Percentiles rank a stretch among this genome's conserved stretches.
Conservation (phyloP, 2,888 invertebrate genomes). For the Dascillus cervinus region DNA sequence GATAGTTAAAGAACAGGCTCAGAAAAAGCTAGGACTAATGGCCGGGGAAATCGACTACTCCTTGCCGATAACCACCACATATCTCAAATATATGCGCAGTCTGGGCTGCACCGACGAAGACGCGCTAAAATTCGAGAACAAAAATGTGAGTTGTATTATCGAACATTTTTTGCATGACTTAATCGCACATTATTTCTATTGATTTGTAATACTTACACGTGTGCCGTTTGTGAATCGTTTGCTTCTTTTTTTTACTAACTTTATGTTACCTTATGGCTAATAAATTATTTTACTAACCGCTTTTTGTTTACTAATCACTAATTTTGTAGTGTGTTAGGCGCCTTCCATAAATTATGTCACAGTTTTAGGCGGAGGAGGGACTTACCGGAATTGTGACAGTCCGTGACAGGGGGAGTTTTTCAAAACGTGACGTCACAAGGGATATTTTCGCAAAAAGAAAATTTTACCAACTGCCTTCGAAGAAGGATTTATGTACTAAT, state of each 20-base stretch:
- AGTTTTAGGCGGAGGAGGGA: no score
- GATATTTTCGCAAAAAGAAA: no score
- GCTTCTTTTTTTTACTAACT: not conserved
- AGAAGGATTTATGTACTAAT: no score
- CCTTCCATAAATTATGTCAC: no score
- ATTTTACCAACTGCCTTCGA: no score
- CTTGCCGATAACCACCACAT: slow-evolving; percentile 83
- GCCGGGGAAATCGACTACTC: slow-evolving; percentile 66
- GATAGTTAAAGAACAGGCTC: slow-evolving; percentile 27
- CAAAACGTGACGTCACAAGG: no score
- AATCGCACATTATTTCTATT: slow-evolving; percentile 36
- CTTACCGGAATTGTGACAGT: no score
- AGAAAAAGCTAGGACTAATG: slow-evolving; percentile 26
- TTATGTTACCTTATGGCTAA: not conserved
- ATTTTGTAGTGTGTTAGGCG: no score
- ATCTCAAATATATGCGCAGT: slow-evolving; percentile 76
- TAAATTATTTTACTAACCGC: no score
- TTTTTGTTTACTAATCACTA: no score
- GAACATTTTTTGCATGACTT: slow-evolving; percentile 38
- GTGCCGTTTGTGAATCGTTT: not conserved
- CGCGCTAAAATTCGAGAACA: slow-evolving; percentile 50
- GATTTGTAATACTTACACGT: slow-evolving; percentile 11
- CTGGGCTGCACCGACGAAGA: slow-evolving; percentile 58
- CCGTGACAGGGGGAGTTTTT: no score
- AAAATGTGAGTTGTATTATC: slow-evolving; percentile 48